Percentiles rank a stretch among this genome's conserved stretches.
Conservation (phyloP, 37 sponge, comb jelly and placozoan species). For the Cliona cf. orientalis region DNA sequence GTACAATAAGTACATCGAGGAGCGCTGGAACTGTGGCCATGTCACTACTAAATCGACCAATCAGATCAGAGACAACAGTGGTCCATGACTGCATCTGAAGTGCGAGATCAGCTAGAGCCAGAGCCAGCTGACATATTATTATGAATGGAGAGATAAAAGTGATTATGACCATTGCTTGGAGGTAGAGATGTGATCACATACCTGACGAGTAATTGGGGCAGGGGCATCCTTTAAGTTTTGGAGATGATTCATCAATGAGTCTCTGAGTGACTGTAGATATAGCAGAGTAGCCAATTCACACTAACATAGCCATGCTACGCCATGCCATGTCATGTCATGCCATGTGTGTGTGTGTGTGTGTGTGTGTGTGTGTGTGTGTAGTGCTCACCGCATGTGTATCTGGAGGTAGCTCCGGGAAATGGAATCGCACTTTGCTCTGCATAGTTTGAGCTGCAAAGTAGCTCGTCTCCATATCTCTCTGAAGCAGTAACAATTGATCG, state of each 20-base stretch:
- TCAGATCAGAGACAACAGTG: constrained; percentile 64
- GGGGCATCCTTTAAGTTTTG: constrained; percentile 41
- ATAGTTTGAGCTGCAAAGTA: constrained; percentile 95
- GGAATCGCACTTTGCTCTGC: constrained; percentile 74
- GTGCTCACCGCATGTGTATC: constrained; percentile 62
- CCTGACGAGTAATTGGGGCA: constrained; percentile 58
- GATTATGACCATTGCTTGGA: no score
- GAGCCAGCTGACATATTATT: constrained; percentile 56
- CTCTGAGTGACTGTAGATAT: constrained; percentile 60
- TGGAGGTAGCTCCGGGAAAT: constrained; percentile 76
- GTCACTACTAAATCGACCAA: constrained; percentile 47
- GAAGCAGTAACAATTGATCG: constrained; percentile 72
- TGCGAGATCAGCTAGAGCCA: constrained; percentile 93
- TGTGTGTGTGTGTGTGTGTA: background rate
- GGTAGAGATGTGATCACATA: background rate
- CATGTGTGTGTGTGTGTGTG: background rate
- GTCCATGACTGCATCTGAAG: constrained; percentile 86
- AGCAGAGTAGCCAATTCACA: background rate
- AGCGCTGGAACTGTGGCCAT: constrained; percentile 57
- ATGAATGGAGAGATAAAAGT: background rate
- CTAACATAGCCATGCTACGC: background rate
- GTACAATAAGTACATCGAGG: constrained; percentile 71
- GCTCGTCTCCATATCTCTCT: constrained; percentile 63
- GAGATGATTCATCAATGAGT: constrained; percentile 77
- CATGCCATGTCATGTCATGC: background rate